Conservation (phyloP, 2,888 invertebrate species). For the Tachystola acroxantha region DNA sequence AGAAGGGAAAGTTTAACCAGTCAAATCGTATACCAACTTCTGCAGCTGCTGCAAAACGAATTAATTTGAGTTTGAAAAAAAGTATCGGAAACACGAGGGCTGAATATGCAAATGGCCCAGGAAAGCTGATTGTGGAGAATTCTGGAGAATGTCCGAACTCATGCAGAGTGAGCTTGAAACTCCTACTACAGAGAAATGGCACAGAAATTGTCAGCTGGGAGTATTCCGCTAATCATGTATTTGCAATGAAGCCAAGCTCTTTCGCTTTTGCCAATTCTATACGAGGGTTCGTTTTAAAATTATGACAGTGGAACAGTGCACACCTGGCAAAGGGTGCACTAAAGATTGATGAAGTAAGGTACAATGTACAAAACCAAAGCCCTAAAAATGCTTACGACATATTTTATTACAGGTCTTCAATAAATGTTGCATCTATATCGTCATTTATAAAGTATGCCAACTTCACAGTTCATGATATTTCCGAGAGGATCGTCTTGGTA, state of each 20-base stretch:
- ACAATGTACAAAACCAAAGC: slow-evolving; percentile 65
- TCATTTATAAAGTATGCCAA: slow-evolving; percentile 66
- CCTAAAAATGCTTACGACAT: slow-evolving; percentile 64
- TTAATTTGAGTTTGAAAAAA: slow-evolving; percentile 75
- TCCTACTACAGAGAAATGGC: slow-evolving; percentile 75
- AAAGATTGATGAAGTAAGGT: slow-evolving; percentile 59
- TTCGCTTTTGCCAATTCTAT: slow-evolving; percentile 81
- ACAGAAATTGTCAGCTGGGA: slow-evolving; percentile 78
- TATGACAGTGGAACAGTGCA: slow-evolving; percentile 87
- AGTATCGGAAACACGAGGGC: slow-evolving; percentile 76
- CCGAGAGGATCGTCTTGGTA: slow-evolving; percentile 87
- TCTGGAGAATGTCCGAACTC: slow-evolving; percentile 83
- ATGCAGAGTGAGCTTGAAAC: slow-evolving; percentile 80
- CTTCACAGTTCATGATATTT: slow-evolving; percentile 77
- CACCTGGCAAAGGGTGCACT: slow-evolving; percentile 70
- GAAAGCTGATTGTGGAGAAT: slow-evolving; percentile 84
- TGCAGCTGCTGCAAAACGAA: slow-evolving; percentile 60
- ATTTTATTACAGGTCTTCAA: slow-evolving; percentile 53
- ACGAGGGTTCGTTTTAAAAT: slow-evolving; percentile 87
- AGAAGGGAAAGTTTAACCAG: slow-evolving; percentile 49
- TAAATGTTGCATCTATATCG: slow-evolving; percentile 60
- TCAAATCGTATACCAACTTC: slow-evolving; percentile 39
- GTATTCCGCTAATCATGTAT: slow-evolving; percentile 80
- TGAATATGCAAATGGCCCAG: slow-evolving; percentile 79
- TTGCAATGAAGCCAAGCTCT: slow-evolving; percentile 84